These are phyloP conservation scores for Electrophaes corylata DNA, from an alignment of 2,888 invertebrate species.

Conservation along the genomic window DNA sequence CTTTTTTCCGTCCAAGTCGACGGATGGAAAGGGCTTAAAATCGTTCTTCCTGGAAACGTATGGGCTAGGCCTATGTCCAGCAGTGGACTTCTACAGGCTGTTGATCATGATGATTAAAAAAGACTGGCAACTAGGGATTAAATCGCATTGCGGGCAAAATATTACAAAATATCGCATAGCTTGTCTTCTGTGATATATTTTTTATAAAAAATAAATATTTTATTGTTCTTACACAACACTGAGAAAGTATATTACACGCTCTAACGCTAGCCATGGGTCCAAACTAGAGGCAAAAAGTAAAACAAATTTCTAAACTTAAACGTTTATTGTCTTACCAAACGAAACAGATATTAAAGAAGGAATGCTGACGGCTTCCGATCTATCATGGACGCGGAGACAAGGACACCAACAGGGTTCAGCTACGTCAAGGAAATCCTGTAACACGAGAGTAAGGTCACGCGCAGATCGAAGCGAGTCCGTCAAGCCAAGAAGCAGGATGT, in stretches of 20 bases:
- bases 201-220: neutral
- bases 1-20: no score
- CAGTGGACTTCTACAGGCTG: no score
- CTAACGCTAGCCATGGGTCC: constrained; percentile 58
- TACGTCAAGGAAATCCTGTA: constrained; percentile 80
- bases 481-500: constrained; percentile 77
- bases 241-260: neutral
- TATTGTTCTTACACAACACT: neutral
- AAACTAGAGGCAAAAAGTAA: constrained; percentile 44
- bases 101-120: neutral
- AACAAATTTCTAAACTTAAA: constrained; percentile 61
- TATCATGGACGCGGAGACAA: constrained; percentile 41
- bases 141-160: constrained; percentile 32
- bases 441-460: constrained; percentile 79
- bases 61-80: no score
- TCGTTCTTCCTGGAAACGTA: no score
- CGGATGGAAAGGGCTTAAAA: no score
- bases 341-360: constrained; percentile 68
- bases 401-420: constrained; percentile 42
- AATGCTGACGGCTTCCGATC: constrained; percentile 76
- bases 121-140: neutral
- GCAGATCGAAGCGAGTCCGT: constrained; percentile 59
- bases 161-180: constrained; percentile 26
- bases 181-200: neutral
- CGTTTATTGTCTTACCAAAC: constrained; percentile 76